Percentiles rank a stretch among this genome's conserved stretches.
phyloP scores from a whole-genome alignment of 2,113 vertebrate species.

The Pyrgilauda ruficollis region DNA sequence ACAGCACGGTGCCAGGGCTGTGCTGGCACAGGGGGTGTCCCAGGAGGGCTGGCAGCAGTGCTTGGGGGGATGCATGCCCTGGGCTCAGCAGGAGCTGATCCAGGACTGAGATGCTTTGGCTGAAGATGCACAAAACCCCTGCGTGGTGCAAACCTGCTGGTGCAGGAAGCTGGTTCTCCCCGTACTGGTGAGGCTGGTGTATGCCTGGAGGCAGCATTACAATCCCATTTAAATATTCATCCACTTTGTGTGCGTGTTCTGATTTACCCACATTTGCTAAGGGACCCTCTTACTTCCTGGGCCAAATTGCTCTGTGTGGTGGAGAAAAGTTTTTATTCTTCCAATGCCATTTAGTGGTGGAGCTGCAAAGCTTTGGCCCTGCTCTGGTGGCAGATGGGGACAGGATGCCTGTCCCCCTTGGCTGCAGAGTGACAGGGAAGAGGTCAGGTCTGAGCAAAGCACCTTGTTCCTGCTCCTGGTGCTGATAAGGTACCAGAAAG shows the following conservation, averaged over 20 bases:
- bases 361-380: background rate
- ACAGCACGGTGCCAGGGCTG: background rate
- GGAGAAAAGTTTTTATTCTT: background rate
- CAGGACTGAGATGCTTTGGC: background rate
- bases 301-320: background rate
- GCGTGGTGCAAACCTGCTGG: background rate
- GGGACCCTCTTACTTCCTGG: background rate
- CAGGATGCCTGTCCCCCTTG: rapidly evolving
- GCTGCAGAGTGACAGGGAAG: background rate
- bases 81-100: background rate
- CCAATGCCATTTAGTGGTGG: background rate
- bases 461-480: background rate
- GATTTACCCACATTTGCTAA: background rate
- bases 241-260: rapidly evolving
- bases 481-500: slow-evolving; percentile 1
- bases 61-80: background rate
- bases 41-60: background rate
- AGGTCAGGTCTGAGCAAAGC: slow-evolving; percentile 33
- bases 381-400: background rate
- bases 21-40: background rate
- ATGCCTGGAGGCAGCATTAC: background rate
- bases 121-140: background rate
- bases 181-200: background rate
- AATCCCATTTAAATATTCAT: background rate
- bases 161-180: background rate